Conservation (phyloP, 2,113 vertebrate genomes). For the Morone chrysops region DNA sequence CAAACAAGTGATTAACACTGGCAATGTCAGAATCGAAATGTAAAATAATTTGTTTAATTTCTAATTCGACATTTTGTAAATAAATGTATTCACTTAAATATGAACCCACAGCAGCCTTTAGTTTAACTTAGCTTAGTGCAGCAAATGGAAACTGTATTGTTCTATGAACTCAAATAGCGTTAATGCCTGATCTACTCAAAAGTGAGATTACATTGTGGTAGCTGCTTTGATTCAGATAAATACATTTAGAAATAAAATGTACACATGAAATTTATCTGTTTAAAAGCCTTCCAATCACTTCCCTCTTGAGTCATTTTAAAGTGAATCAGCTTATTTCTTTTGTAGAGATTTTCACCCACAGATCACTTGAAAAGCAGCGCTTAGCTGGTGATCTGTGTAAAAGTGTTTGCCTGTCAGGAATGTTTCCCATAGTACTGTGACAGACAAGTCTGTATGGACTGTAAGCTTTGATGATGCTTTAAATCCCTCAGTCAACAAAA, state of each 20-base stretch:
- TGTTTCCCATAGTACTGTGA: conserved; percentile 38
- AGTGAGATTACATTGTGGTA: conserved; percentile 3
- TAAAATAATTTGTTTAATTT: background rate
- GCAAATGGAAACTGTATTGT: background rate
- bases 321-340: conserved; percentile 37
- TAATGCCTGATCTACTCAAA: background rate
- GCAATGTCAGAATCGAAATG: background rate
- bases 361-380: conserved; percentile 26
- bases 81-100: background rate
- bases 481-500: conserved; percentile 72
- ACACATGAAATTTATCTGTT: background rate
- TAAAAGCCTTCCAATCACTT: background rate
- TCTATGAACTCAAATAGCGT: background rate
- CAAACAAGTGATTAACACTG: background rate
- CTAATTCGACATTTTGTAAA: background rate
- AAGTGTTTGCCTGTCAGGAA: conserved; percentile 58
- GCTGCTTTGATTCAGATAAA: conserved; percentile 6
- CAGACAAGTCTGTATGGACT: conserved; percentile 57
- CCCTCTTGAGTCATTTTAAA: conserved; percentile 5
- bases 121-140: background rate
- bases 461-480: conserved; percentile 57
- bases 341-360: conserved; percentile 10
- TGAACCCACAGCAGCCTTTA: background rate
- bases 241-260: background rate
- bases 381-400: conserved; percentile 46